A percentile compares a stretch with the other conserved stretches of the same genome.
phyloP scores from a whole-genome alignment of 2,797 vertebrate genomes.

The Anguilla marmorata region DNA sequence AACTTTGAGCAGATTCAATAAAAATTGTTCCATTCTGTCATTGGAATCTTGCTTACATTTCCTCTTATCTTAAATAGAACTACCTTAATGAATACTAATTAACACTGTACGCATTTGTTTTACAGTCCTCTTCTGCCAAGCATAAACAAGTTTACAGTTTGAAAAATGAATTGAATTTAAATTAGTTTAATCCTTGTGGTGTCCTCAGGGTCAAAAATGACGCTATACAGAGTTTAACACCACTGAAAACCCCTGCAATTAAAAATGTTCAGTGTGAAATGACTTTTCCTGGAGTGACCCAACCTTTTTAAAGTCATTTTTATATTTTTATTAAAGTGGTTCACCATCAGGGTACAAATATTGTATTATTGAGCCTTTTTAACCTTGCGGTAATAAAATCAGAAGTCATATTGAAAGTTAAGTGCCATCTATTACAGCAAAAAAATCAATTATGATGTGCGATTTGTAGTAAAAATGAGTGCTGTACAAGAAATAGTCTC shows the following conservation, averaged over 20 bases:
- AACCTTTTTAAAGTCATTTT: no score
- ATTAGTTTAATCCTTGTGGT: no score
- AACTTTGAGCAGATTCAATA: slow-evolving; percentile 28
- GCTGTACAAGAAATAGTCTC: no score
- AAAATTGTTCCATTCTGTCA: slow-evolving; percentile 36
- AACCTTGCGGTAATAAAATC: no score
- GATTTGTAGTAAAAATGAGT: no score
- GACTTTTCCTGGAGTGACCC: no score
- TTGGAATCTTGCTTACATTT: slow-evolving; percentile 12
- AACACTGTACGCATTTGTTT: slow-evolving; percentile 17
- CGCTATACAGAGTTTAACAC: background rate
- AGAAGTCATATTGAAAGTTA: background rate
- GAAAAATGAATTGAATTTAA: no score
- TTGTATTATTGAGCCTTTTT: no score
- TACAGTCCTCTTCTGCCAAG: slow-evolving; percentile 18
- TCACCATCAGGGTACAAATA: no score
- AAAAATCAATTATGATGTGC: background rate
- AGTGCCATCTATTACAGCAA: background rate
- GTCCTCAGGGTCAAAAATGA: no score
- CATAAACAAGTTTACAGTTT: slow-evolving; percentile 24
- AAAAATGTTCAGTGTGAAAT: no score
- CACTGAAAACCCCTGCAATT: background rate
- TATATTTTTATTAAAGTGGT: no score
- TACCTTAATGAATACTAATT: slow-evolving; percentile 32
- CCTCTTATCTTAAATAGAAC: slow-evolving; percentile 30